Base-by-base conservation (phyloP, 2,888 invertebrate genomes). In the Drosophila borborema region DNA sequence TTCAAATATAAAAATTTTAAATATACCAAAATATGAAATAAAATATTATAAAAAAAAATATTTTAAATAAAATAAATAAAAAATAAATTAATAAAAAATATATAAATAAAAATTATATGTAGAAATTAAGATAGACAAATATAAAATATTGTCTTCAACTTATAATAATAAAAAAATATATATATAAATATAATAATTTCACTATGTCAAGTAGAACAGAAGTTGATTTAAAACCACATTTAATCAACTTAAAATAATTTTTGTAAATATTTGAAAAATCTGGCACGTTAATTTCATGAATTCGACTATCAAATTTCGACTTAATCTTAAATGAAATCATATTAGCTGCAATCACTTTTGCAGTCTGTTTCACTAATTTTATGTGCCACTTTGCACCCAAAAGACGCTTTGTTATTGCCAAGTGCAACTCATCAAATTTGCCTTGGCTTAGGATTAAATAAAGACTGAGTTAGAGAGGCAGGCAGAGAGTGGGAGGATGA, bases 341-440 rank as follows among this genome's bases (percentile, higher is more conserved):
- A 70, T 74, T 70, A 46, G 53, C 8, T 12, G 43, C 56, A 62
- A 71, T 62, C 61, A 40, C 41, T 51, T 38, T 64, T 73, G 31
- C 58, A 64, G 62, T 73, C 59, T 74, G 74, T 76, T 69, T 56
- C 40, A 64, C 76, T 79, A 79, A 77, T 78, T 78, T 79, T 60
- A 61, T 78, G 18, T 60, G 76, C n/a, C 51, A 55, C 41, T 67
- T 40, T 40, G 28, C 38, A 5, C 51, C 12, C n/a, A 36, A n/a
- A 46, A 41, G 28, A 23, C 12, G 46, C 46, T 18, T 51, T 34
- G 1, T 51, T 49, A 51, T 18, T 16, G 51, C 23, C 59, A 72
- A 72, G 59, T 72, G 74, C 60, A 72, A 43, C 58, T 43, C 38
- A 45, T 51, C 31, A 49, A 36, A 41, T 54, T 40, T 40, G 38